Conservation (phyloP, 2,797 vertebrate genomes). For the Bucorvus abyssinicus region DNA sequence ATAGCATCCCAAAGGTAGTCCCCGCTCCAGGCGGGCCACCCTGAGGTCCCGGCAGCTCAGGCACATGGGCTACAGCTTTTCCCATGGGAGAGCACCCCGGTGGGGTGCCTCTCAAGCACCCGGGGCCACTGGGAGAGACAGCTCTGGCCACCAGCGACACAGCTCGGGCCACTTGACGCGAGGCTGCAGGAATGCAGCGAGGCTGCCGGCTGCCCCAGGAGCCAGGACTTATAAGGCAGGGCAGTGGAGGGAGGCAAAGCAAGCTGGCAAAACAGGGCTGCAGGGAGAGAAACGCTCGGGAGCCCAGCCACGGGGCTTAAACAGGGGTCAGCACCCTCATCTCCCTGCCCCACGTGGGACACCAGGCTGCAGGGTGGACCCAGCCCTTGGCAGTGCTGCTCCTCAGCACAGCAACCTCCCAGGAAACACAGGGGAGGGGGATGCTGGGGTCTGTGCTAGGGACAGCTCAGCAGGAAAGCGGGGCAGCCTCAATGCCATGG, state of each 20-base stretch:
- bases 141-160: neutral
- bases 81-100: neutral
- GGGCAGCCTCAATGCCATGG: fast-evolving
- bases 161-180: constrained; percentile 54
- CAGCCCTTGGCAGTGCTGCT: neutral
- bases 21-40: neutral
- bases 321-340: neutral
- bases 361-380: no score
- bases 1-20: neutral
- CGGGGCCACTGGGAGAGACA: fast-evolving
- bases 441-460: neutral
- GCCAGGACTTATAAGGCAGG: constrained; percentile 75
- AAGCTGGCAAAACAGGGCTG: neutral
- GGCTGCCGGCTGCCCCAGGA: constrained; percentile 22
- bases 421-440: neutral
- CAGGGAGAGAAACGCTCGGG: neutral
- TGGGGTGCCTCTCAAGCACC: fast-evolving
- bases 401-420: neutral
- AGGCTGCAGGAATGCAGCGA: constrained; percentile 70
- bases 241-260: neutral
- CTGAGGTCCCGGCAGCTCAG: neutral
- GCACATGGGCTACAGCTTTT: fast-evolving
- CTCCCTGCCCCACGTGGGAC: fast-evolving
- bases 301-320: neutral
- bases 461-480: neutral